Evolutionary conservation across 2,797 vertebrate species (phyloP).

Genomic region (Dromococcyx pavoninus): DNA sequence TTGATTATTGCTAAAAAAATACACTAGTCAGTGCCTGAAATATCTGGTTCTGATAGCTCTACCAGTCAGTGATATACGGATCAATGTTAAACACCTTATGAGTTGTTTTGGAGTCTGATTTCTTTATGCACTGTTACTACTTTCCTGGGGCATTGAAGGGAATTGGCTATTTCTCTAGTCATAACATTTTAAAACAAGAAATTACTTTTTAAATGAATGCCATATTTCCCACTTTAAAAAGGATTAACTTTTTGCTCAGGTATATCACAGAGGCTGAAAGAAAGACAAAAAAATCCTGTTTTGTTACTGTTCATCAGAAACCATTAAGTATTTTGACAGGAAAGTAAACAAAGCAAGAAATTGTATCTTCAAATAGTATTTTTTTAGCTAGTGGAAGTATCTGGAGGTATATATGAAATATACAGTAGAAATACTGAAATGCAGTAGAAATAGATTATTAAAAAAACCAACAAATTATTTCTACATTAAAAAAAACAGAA

Average conservation of each 20-base stretch:
- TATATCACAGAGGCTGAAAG: not conserved
- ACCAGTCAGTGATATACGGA: not conserved
- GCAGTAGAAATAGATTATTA: not conserved
- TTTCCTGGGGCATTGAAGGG: not conserved
- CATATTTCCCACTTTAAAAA: not conserved
- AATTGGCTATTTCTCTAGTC: not conserved
- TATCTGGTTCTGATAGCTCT: not conserved
- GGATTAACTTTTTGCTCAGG: not conserved
- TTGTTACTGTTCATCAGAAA: not conserved
- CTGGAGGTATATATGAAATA: not conserved
- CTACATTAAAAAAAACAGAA: not conserved
- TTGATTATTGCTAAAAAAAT: not conserved
- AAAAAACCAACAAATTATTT: fast-evolving
- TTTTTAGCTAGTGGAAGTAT: not conserved
- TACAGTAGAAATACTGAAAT: too few relatives aligned
- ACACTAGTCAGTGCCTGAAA: not conserved
- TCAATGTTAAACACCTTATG: not conserved
- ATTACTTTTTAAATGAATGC: not conserved
- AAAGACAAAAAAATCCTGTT: not conserved
- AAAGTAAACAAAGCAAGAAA: not conserved
- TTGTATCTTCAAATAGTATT: not conserved
- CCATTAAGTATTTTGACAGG: not conserved
- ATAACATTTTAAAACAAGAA: not conserved
- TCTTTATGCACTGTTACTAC: not conserved
- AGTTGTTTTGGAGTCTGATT: not conserved